phyloP scores from a whole-genome alignment of 2,797 vertebrate genomes.

The Spinus pinus region DNA sequence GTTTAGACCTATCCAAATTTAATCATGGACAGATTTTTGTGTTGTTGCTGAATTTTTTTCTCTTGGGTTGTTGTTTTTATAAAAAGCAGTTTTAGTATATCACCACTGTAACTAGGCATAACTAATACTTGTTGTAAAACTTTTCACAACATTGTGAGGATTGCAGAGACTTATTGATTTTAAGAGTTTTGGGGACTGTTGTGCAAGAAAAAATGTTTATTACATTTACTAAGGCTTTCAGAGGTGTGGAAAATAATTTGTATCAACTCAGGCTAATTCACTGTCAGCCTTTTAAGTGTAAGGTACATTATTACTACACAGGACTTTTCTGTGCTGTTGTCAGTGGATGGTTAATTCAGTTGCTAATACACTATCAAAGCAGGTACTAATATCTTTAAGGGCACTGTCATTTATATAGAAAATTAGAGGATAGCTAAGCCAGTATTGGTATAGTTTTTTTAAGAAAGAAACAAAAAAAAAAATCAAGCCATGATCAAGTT shows the following conservation, averaged over 20 bases:
- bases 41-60: not conserved
- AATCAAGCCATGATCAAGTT: not conserved
- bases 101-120: accelerated
- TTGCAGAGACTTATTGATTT: not conserved
- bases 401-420: not conserved
- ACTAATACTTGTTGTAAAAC: not conserved
- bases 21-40: not conserved
- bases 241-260: not conserved
- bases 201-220: not conserved
- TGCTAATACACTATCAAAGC: not conserved
- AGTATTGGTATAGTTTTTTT: not conserved
- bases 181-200: not conserved
- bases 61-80: not conserved
- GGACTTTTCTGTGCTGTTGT: not conserved
- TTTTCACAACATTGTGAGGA: not conserved
- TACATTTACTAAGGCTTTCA: not conserved
- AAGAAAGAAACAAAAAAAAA: not conserved
- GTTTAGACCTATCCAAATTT: not conserved
- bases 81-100: not conserved
- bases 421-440: not conserved
- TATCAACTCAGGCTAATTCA: not conserved
- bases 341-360: not conserved
- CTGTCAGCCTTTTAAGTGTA: not conserved
- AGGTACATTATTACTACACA: not conserved
- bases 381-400: not conserved